A percentile compares a stretch with the other conserved stretches of the same genome.
Conservation (phyloP, 2,113 vertebrate genomes). For the Phylloscopus trochilus region DNA sequence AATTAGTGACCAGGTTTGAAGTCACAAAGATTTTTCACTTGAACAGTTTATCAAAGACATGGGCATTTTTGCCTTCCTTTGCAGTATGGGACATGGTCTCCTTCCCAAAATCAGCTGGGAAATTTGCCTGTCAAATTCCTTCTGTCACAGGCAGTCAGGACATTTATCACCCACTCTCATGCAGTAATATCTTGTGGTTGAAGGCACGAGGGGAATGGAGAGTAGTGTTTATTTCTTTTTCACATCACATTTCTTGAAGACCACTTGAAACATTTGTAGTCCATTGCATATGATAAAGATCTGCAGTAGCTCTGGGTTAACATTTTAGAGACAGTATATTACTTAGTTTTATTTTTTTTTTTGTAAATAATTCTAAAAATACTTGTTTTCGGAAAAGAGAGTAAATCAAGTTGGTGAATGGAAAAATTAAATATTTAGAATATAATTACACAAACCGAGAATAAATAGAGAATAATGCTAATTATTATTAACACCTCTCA, state of each 20-base stretch:
- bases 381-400: neutral
- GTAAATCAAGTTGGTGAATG: neutral
- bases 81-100: neutral
- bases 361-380: neutral
- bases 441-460: neutral
- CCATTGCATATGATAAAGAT: neutral
- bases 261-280: neutral
- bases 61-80: neutral
- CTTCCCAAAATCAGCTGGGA: neutral
- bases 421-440: neutral
- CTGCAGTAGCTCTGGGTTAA: neutral
- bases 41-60: neutral
- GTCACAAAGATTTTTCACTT: neutral
- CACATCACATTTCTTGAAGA: neutral
- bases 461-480: neutral
- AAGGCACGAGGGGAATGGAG: rapidly evolving
- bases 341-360: neutral
- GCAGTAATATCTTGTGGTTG: neutral
- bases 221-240: neutral
- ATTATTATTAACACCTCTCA: neutral
- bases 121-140: neutral
- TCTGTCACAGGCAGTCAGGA: neutral
- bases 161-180: neutral
- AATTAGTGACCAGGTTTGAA: neutral
- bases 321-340: neutral